phyloP scores from a whole-genome alignment of 2,888 invertebrate species.

The Drosophila tripunctata region DNA sequence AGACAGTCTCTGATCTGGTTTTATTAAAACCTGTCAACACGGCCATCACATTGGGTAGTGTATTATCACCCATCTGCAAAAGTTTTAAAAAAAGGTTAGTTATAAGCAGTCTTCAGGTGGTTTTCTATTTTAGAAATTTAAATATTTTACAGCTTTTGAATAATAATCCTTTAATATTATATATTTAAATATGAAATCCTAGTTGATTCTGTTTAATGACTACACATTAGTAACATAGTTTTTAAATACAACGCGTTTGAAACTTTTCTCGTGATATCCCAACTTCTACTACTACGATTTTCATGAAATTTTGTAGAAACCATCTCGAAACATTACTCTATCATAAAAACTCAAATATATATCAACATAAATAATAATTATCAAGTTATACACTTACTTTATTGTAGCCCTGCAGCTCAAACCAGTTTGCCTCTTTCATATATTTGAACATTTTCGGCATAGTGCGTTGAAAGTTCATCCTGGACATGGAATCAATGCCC shows the following conservation, averaged over 20 bases:
- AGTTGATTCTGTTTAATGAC: too few species aligned
- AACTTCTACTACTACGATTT: neutral
- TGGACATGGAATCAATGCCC: slow-evolving; percentile 93
- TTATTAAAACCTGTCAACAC: slow-evolving; percentile 88
- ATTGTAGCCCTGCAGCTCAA: slow-evolving; percentile 89
- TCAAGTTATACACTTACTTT: slow-evolving; percentile 82
- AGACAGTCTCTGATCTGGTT: slow-evolving; percentile 84
- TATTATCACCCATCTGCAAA: slow-evolving; percentile 91
- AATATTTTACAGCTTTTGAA: too few species aligned
- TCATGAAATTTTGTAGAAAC: neutral
- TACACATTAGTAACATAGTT: too few species aligned
- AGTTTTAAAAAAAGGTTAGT: neutral
- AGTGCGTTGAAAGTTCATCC: slow-evolving; percentile 90
- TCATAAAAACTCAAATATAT: neutral
- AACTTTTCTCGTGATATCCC: neutral
- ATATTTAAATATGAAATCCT: too few species aligned
- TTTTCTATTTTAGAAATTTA: neutral
- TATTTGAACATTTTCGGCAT: slow-evolving; percentile 89
- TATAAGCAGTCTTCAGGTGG: too few species aligned
- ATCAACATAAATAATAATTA: neutral
- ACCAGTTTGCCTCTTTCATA: slow-evolving; percentile 88
- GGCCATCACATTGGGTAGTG: slow-evolving; percentile 94
- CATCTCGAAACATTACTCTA: neutral
- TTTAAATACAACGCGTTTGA: too few species aligned
- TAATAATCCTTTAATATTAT: too few species aligned